Conservation (phyloP, 2,113 vertebrate genomes). For the Collichthys lucidus region DNA sequence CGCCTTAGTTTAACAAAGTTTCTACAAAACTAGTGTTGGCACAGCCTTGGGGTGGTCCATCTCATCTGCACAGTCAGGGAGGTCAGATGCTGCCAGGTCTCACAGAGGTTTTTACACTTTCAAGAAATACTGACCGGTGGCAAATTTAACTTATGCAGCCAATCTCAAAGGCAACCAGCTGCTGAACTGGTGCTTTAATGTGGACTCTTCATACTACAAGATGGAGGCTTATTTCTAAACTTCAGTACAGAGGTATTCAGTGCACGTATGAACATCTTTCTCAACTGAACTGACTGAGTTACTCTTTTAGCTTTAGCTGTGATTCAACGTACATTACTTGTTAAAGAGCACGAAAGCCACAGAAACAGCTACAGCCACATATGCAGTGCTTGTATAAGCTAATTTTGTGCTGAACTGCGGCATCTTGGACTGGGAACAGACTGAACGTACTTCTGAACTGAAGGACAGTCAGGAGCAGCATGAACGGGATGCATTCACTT, state of each 20-base stretch:
- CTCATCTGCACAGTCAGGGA: not conserved
- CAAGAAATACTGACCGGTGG: slow-evolving; percentile 27
- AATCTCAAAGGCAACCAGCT: slow-evolving; percentile 4
- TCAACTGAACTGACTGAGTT: not conserved
- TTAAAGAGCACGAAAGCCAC: not conserved
- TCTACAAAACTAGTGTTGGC: not conserved
- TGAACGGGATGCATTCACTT: not conserved
- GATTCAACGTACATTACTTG: not conserved
- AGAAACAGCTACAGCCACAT: not conserved
- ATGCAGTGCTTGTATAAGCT: not conserved
- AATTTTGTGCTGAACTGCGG: not conserved
- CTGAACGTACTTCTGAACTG: not conserved
- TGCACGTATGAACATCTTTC: not conserved
- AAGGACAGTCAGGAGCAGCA: not conserved
- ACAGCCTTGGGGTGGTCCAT: slow-evolving; percentile 18
- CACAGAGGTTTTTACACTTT: slow-evolving; percentile 7
- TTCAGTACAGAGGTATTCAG: not conserved
- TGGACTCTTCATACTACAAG: not conserved
- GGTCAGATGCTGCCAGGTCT: slow-evolving; percentile 25
- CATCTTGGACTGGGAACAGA: not conserved
- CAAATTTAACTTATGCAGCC: slow-evolving; percentile 37
- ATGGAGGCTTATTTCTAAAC: not conserved
- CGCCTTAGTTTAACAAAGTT: not conserved
- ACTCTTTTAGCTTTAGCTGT: not conserved
- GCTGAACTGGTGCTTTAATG: not conserved